These are phyloP conservation scores for Pelagia noctiluca DNA, from an alignment of 30 jellyfish, hydroid and myxozoan species.

Conservation along the genomic window DNA sequence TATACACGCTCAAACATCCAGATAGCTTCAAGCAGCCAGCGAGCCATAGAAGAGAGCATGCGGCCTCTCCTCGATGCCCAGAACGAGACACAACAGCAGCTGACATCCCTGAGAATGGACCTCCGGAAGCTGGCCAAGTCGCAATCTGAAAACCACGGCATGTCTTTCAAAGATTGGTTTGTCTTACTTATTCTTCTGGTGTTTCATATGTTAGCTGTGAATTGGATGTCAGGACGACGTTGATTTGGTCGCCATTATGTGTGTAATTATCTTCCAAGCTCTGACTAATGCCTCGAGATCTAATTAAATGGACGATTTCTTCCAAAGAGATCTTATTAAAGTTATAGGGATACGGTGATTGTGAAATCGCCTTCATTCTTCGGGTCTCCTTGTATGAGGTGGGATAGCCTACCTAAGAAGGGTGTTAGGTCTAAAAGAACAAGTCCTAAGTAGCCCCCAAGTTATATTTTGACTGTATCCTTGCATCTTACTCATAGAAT, in stretches of 20 bases:
- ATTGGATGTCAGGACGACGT: constrained; percentile 32
- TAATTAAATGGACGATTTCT: too few species aligned
- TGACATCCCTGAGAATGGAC: constrained; percentile 78
- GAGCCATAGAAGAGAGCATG: constrained; percentile 43
- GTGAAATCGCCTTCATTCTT: too few species aligned
- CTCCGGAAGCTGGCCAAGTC: constrained; percentile 54
- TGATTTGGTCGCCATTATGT: constrained; percentile 1
- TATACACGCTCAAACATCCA: constrained; percentile 37
- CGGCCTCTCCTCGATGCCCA: constrained; percentile 67
- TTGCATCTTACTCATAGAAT: too few species aligned
- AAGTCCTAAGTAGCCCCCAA: too few species aligned
- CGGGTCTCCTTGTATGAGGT: too few species aligned
- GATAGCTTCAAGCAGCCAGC: constrained; percentile 14
- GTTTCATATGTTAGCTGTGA: constrained; percentile 41
- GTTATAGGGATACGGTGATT: too few species aligned
- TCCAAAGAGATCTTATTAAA: too few species aligned
- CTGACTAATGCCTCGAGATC: too few species aligned
- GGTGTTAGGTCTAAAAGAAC: too few species aligned
- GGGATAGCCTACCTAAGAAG: too few species aligned
- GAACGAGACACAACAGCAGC: constrained; percentile 62
- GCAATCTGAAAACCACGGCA: constrained; percentile 38
- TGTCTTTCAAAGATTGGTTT: constrained; percentile 63
- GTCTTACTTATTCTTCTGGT: constrained; percentile 17
- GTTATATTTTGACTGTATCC: too few species aligned
- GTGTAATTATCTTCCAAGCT: neutral